Conservation (phyloP, 2,888 invertebrate genomes). For the Venusia cambrica region DNA sequence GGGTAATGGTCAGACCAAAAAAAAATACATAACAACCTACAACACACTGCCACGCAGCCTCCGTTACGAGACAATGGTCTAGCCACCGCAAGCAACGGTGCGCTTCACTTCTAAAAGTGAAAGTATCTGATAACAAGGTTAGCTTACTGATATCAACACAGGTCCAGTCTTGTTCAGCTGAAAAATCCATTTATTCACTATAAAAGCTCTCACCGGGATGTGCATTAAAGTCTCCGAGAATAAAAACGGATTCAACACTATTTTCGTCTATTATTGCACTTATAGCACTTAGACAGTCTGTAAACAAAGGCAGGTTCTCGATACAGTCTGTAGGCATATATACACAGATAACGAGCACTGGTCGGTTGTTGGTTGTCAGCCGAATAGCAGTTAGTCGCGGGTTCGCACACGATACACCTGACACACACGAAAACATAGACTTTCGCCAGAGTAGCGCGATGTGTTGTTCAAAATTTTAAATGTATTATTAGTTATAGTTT, state of each 20-base stretch:
- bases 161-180: conserved; percentile 3
- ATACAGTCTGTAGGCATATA: conserved; percentile 18
- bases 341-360: conserved; percentile 15
- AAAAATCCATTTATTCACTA: conserved; percentile 4
- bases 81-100: conserved; percentile 9
- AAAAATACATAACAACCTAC: too few species aligned
- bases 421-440: conserved; percentile 11
- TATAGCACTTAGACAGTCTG: conserved; percentile 7
- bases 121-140: conserved; percentile 2
- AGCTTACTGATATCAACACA: conserved; percentile 3
- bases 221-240: conserved; percentile 4
- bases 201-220: conserved; percentile 1
- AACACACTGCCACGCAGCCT: too few species aligned
- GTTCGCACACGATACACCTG: conserved; percentile 17
- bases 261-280: conserved; percentile 14
- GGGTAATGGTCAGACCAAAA: too few species aligned
- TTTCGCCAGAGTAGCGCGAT: conserved; percentile 21
- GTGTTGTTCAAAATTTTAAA: too few species aligned
- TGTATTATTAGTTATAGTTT: too few species aligned
- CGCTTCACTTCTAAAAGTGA: conserved; percentile 7
- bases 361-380: background rate
- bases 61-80: conserved; percentile 19
- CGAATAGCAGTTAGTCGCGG: conserved; percentile 17
- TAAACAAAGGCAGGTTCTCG: conserved; percentile 5
- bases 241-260: conserved; percentile 3